Percentiles rank a stretch among this genome's conserved stretches.
Conservation (phyloP, 2,113 vertebrate species). For the Dromaius novaehollandiae region DNA sequence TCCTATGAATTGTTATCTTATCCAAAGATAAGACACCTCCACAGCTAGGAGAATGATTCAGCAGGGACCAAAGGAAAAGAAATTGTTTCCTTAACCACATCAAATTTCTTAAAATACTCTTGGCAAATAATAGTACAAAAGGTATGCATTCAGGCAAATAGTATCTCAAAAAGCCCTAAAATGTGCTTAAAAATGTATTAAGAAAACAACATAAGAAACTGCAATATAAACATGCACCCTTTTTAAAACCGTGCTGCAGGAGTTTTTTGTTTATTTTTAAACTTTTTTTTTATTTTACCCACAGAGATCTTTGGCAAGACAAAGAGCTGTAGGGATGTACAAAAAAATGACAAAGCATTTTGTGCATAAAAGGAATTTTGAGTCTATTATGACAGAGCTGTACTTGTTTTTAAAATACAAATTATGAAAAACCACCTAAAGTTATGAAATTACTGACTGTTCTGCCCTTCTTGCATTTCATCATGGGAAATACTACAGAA, state of each 20-base stretch:
- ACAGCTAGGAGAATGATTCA: constrained; percentile 20
- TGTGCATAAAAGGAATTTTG: neutral
- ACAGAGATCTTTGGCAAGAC: neutral
- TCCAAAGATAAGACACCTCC: constrained; percentile 11
- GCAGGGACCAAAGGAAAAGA: neutral
- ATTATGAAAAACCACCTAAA: neutral
- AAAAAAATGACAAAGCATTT: neutral
- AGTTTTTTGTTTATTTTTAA: neutral
- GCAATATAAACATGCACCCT: neutral
- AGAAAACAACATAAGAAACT: neutral
- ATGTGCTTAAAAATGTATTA: neutral
- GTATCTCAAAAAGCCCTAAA: neutral
- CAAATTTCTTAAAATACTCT: neutral
- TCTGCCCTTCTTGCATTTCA: neutral
- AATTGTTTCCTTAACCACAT: neutral
- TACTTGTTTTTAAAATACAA: neutral
- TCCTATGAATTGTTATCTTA: neutral
- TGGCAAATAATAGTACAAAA: neutral
- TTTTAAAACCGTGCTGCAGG: neutral
- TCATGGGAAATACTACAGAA: neutral
- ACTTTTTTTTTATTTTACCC: neutral
- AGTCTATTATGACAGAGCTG: neutral
- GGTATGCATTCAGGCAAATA: neutral
- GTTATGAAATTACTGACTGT: neutral
- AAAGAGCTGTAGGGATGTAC: neutral